Percentiles rank a stretch among this genome's conserved stretches.
Evolutionary conservation across 1,140 invertebrate species (phyloP).

Genomic region (Agrypnia vestita): DNA sequence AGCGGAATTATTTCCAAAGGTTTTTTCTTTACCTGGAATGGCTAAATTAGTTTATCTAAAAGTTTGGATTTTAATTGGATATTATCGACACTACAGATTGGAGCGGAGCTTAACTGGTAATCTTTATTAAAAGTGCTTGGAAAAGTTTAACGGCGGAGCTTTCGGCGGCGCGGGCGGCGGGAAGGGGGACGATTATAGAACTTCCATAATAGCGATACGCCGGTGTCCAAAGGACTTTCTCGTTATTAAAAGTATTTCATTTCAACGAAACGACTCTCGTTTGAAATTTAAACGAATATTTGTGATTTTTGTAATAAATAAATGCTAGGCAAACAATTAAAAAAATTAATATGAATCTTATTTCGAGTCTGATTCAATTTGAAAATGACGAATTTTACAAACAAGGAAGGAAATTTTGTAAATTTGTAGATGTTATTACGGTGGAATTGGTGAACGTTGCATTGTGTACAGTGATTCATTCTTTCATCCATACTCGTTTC

Average conservation of each 20-base stretch:
- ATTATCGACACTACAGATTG: slow-evolving; percentile 45
- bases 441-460: too few species aligned
- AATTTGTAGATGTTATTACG: too few species aligned
- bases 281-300: slow-evolving; percentile 11
- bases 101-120: slow-evolving; percentile 40
- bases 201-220: slow-evolving; percentile 41
- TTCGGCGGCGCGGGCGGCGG: background rate
- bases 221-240: slow-evolving; percentile 25
- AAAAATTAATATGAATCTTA: background rate
- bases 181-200: slow-evolving; percentile 20
- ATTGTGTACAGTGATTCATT: too few species aligned
- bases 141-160: slow-evolving; percentile 24
- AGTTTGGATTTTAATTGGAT: slow-evolving; percentile 44
- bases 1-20: background rate
- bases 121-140: slow-evolving; percentile 44
- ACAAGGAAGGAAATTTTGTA: too few species aligned
- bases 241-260: slow-evolving; percentile 43
- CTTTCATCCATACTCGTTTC: too few species aligned
- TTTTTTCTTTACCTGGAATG: slow-evolving; percentile 22
- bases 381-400: background rate
- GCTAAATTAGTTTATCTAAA: slow-evolving; percentile 36
- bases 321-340: background rate
- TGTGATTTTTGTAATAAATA: background rate
- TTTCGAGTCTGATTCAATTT: slow-evolving; percentile 4
- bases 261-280: slow-evolving; percentile 21